Evolutionary conservation across 2,888 invertebrate species (phyloP).

Genomic region (Eilema griseolum): DNA sequence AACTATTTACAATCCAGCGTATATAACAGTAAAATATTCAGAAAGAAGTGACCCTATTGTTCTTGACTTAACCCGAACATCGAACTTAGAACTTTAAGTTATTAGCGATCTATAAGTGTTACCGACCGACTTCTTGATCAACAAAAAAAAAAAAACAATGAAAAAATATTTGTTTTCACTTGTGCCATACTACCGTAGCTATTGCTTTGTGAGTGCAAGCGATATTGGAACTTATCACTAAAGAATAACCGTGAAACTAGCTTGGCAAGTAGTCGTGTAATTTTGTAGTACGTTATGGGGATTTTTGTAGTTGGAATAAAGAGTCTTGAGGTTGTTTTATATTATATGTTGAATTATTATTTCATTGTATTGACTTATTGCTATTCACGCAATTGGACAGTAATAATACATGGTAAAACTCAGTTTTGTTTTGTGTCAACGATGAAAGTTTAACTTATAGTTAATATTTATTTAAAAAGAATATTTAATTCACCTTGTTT

Average conservation of each 20-base stretch:
- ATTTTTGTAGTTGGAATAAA: conserved; percentile 63
- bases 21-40: neutral
- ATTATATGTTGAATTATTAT: conserved; percentile 19
- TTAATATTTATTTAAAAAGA: no score
- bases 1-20: neutral
- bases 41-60: neutral
- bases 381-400: neutral
- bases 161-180: conserved; percentile 60
- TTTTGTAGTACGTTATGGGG: conserved; percentile 83
- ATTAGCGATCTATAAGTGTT: conserved; percentile 16
- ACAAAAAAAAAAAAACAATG: conserved; percentile 27
- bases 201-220: conserved; percentile 52
- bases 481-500: no score
- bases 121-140: neutral
- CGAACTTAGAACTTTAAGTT: conserved; percentile 11
- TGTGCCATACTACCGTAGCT: conserved; percentile 73
- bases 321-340: conserved; percentile 60
- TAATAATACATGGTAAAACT: neutral
- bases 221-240: conserved; percentile 60
- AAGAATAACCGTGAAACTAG: conserved; percentile 67
- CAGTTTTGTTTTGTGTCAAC: neutral
- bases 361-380: conserved; percentile 7
- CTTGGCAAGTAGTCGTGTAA: conserved; percentile 64
- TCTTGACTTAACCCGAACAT: conserved; percentile 5
- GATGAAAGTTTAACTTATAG: no score